Evolutionary conservation across 2,113 vertebrate genomes (phyloP), one percentile per base, ranked within the genome.

Genomic region (Cavia porcellus): DNA sequence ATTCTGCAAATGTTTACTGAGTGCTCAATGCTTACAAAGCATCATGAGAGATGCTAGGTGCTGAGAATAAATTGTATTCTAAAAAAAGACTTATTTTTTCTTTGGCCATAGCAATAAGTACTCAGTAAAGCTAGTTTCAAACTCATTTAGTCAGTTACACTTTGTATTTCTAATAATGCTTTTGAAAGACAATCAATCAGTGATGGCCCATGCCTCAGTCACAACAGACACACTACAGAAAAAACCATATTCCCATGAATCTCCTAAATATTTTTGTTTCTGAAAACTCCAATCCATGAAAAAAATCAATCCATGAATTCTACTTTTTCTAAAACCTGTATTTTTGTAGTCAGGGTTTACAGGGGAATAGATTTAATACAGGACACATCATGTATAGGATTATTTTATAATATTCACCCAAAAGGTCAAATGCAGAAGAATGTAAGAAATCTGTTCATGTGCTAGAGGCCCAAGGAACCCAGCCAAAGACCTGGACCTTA

Each of bases 61-160:
- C 50, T 95, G 13, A 96, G 68, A 91, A 94, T 57, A 38, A 93
- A 90, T 86, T 22, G 25, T 85, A 85, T 86, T 84, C 50, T 87
- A 84, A 86, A 75, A 66, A 88, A 57, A 66, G 4, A 50, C 3
- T 75, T 20, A 38, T 88, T 42, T 84, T 17, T 90, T 90, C 38
- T 86, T 90, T 83, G 28, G 45, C 45, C 28, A 92, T 45, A 81
- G 28, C 80, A 97, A 82, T 61, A 94, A 89, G 24, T 64, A 97
- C 80, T 35, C 24, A n/a, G 77, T 32, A 68, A 35, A 85, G 74
- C 24, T 59, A 89, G 24, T 61, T 90, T 90, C 85, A 64, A 91
- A 74, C 25, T 64, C 24, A 45, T 96, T 94, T 92, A 47, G 79
- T 74, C 38, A 93, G 77, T 75, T 42, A 61, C 6, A 94, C 28